Base-by-base conservation (phyloP, 2,888 invertebrate genomes). In the Athetis lepigone region DNA sequence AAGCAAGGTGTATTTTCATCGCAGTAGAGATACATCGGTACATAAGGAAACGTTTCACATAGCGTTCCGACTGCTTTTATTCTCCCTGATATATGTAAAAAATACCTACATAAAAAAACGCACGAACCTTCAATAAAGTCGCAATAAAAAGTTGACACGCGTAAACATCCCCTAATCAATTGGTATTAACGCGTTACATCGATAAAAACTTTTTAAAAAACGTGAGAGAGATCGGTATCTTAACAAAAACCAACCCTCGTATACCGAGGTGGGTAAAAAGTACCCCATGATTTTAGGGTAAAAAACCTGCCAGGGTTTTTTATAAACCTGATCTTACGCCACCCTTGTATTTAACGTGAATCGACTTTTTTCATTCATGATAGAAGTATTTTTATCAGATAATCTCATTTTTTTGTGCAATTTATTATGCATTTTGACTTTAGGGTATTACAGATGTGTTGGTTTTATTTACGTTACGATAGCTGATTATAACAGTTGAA, bases 191-290 rank as follows among this genome's bases (percentile, higher is more conserved):
- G 69, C 80, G 83, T 83, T 85, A 85, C 83, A 77, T 57, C 42
- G 67, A 81, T 85, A 90, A 91, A 91, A 90, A 88, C 76, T 62
- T 47, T 55, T 88, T 88, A 88, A 93, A 94, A 94, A 94, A 93
- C 92, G 94, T 92, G 94, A 88, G 92, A 94, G 88, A 87, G 92
- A 92, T 92, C 87, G 69, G 77, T 91, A 92, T 92, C 92, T 78
- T 43, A 1, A 89, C 88, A 92, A 92, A 92, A 90, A 91, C 76
- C 62, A 80, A 88, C 90, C 89, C 85, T 84, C 83, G 75, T 36
- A 77, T 73, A 52, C 77, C 39, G 9, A 51, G 47, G 59, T 65
- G 63, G 71, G 80, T 89, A 90, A 92, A 92, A 90, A 92, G 85
- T 77, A 84, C 89, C 90, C 87, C 84, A 79, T 74, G 79, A 84